Conservation (phyloP, 2,113 vertebrate genomes). For the Cyprinus carpio region DNA sequence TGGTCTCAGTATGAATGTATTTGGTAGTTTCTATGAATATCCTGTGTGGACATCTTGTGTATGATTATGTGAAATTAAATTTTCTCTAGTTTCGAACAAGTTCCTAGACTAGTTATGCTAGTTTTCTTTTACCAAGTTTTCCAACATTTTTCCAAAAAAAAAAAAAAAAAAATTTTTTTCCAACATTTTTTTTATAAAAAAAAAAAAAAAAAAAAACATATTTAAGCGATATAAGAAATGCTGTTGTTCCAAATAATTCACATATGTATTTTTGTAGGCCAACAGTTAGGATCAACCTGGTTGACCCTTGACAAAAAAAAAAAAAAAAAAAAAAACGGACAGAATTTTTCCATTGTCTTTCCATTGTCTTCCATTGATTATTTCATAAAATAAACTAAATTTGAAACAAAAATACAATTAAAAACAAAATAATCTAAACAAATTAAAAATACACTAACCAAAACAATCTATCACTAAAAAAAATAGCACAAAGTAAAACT, state of each 20-base stretch:
- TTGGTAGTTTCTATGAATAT: conserved; percentile 15
- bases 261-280: background rate
- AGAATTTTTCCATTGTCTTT: background rate
- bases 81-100: conserved; percentile 6
- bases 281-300: background rate
- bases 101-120: background rate
- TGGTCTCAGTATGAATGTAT: background rate
- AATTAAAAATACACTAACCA: too few relatives aligned
- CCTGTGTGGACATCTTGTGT: conserved; percentile 24
- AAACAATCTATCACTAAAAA: too few relatives aligned
- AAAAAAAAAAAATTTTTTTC: background rate
- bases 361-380: too few relatives aligned
- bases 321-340: background rate
- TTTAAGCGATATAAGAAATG: background rate
- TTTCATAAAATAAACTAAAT: too few relatives aligned
- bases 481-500: too few relatives aligned
- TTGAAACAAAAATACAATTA: too few relatives aligned
- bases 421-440: too few relatives aligned
- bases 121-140: background rate
- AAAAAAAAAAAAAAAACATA: too few relatives aligned
- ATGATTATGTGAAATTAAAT: conserved; percentile 25
- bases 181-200: too few relatives aligned
- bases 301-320: background rate
- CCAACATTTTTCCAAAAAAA: background rate
- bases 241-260: background rate